A percentile compares a stretch with the other conserved stretches of the same genome.
Conservation (phyloP, 2,113 vertebrate species). For the Psittacula cyanocephala region DNA sequence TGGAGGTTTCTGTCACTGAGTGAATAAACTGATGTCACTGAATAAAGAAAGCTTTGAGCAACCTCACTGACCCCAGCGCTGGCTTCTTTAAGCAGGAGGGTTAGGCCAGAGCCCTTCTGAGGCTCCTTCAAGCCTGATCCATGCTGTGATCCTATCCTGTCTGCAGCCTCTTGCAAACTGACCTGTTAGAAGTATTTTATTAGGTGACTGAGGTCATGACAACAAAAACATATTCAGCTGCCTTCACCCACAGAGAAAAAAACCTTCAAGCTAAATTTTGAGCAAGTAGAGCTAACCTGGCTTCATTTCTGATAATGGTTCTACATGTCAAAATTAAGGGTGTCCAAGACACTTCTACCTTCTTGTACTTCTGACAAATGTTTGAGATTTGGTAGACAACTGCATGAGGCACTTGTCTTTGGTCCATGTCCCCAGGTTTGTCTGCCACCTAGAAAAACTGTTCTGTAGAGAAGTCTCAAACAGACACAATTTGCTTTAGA, state of each 20-base stretch:
- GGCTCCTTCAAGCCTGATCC: not conserved
- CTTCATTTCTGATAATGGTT: not conserved
- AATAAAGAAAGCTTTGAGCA: not conserved
- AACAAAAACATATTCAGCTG: not conserved
- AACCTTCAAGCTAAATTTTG: not conserved
- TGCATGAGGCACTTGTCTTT: not conserved
- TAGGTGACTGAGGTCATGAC: not conserved
- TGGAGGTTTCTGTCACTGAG: not conserved
- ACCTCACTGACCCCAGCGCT: not conserved
- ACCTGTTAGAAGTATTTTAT: not conserved
- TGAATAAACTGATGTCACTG: not conserved
- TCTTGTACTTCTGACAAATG: not conserved
- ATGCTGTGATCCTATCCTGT: not conserved
- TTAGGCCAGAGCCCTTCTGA: not conserved
- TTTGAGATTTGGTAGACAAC: not conserved
- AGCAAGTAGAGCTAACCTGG: not conserved
- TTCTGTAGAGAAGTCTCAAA: not conserved
- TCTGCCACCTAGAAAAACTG: not conserved
- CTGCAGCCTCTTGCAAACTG: not conserved
- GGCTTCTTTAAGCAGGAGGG: not conserved
- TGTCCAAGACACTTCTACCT: not conserved
- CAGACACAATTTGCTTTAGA: not conserved
- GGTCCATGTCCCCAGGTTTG: not conserved
- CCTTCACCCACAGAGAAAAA: not conserved
- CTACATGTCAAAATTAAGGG: not conserved